phyloP scores from a whole-genome alignment of 92 coral and sea anemone species.

The Isaurus tuberculatus region DNA sequence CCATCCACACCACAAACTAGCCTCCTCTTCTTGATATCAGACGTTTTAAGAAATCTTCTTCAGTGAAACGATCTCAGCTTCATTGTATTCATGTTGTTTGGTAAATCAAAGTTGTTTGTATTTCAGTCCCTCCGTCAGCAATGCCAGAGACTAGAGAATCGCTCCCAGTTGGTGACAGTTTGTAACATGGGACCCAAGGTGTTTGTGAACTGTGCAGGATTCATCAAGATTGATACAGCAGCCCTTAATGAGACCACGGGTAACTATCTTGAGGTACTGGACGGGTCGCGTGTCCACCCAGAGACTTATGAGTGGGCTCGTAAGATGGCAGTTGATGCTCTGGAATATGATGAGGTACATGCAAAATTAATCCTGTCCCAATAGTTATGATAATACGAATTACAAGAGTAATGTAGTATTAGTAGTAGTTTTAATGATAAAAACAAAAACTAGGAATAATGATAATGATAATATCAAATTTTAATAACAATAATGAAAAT shows the following conservation, averaged over 20 bases:
- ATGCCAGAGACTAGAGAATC: constrained; percentile 92
- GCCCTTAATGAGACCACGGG: constrained; percentile 88
- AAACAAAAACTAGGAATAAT: too few species aligned
- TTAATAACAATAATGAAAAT: too few species aligned
- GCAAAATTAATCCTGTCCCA: too few species aligned
- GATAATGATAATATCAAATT: too few species aligned
- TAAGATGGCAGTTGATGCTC: constrained; percentile 99
- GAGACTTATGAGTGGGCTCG: constrained; percentile 99
- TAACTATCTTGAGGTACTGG: constrained; percentile 92
- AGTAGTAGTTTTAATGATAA: too few species aligned
- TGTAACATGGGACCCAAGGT: constrained; percentile 97
- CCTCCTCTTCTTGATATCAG: too few species aligned
- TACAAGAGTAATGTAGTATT: too few species aligned
- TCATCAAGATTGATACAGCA: constrained; percentile 93
- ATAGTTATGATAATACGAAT: too few species aligned
- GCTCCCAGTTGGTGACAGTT: constrained; percentile 97
- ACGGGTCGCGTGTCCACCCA: constrained; percentile 97
- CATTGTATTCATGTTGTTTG: too few species aligned
- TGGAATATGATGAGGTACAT: constrained; percentile 94
- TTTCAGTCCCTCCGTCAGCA: constrained; percentile 91
- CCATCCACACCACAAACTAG: too few species aligned
- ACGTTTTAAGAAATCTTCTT: too few species aligned
- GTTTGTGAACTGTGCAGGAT: constrained; percentile 96
- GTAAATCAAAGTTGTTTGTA: background rate
- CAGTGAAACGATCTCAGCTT: too few species aligned